Evolutionary conservation across 2,888 invertebrate genomes (phyloP).

Genomic region (Dugesia japonica): DNA sequence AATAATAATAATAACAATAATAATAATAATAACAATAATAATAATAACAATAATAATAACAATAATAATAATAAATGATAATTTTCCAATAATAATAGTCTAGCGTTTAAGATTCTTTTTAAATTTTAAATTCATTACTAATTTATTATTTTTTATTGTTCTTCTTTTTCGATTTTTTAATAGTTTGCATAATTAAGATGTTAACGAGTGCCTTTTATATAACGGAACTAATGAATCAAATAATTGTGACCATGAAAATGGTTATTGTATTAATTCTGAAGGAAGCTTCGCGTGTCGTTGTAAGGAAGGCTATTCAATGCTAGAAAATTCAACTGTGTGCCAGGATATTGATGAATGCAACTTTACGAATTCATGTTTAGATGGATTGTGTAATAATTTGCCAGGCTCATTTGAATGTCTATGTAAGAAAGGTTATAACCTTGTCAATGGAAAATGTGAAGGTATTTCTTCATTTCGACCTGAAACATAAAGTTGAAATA

Average conservation of each 20-base stretch:
- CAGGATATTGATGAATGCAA: constrained; percentile 27
- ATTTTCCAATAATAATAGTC: no score
- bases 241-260: not conserved
- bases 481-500: no score
- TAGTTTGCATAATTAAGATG: not conserved
- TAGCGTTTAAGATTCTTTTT: no score
- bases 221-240: not conserved
- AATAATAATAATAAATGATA: no score
- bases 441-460: constrained; percentile 21
- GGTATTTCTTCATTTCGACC: no score
- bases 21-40: no score
- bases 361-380: not conserved
- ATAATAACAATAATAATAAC: no score
- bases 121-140: no score
- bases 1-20: no score
- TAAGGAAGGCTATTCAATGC: constrained; percentile 21
- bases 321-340: constrained; percentile 12
- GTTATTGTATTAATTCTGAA: constrained; percentile 12
- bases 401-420: constrained; percentile 23
- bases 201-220: not conserved
- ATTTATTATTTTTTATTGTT: no score
- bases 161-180: no score
- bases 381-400: constrained; percentile 22
- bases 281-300: constrained; percentile 26
- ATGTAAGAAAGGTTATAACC: constrained; percentile 22